Conservation (phyloP, 2,797 vertebrate genomes). For the Malacoraja senta region DNA sequence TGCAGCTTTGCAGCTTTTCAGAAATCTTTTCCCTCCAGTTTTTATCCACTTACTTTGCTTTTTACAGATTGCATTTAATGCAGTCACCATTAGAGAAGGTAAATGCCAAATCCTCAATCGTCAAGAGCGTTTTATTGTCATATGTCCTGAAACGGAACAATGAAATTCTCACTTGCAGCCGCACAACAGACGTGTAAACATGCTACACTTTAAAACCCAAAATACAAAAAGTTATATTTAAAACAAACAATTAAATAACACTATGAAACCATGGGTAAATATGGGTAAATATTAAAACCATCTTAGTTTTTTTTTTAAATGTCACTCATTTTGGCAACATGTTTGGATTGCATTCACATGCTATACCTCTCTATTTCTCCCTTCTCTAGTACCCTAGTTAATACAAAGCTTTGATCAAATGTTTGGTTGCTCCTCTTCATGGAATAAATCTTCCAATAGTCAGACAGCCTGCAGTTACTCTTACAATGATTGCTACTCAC, state of each 20-base stretch:
- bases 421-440: neutral
- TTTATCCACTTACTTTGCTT: neutral
- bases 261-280: neutral
- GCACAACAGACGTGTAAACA: no score
- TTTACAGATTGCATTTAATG: slow-evolving; percentile 2
- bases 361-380: neutral
- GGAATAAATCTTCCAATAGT: no score
- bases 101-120: neutral
- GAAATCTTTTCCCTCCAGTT: neutral
- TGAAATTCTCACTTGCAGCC: no score
- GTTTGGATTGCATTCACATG: neutral
- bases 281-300: neutral
- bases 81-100: neutral
- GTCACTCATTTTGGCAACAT: neutral
- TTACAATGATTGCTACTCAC: no score
- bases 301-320: neutral
- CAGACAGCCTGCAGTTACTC: no score
- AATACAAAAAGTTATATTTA: no score
- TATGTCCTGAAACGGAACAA: no score
- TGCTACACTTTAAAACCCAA: no score
- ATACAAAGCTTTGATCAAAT: neutral
- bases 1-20: neutral
- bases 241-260: no score
- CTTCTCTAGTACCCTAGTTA: neutral
- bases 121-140: no score